phyloP scores from a whole-genome alignment of 2,113 vertebrate genomes.

The Zootoca vivipara region DNA sequence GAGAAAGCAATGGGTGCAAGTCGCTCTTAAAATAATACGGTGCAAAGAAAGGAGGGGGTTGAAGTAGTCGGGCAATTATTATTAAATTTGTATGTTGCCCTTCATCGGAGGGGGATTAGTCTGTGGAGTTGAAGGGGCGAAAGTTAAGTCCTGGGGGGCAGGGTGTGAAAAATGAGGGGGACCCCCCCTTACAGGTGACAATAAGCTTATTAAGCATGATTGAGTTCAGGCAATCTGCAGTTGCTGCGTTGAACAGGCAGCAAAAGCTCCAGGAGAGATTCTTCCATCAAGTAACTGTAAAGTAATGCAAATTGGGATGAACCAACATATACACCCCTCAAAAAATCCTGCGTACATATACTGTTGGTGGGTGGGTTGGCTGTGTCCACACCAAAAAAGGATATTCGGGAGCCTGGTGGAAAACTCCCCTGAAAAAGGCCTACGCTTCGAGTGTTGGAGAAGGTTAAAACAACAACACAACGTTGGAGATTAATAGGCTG shows the following conservation, averaged over 20 bases:
- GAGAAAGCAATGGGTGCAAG: not conserved
- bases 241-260: too few relatives aligned
- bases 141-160: too few relatives aligned
- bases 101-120: not conserved
- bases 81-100: not conserved
- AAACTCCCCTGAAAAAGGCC: not conserved
- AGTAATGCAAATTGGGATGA: not conserved
- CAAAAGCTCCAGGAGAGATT: too few relatives aligned
- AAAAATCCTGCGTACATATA: not conserved
- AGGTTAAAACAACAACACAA: too few relatives aligned
- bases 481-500: not conserved
- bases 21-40: not conserved
- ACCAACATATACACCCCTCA: not conserved
- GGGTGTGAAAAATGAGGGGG: not conserved
- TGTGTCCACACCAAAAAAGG: not conserved
- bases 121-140: not conserved
- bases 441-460: too few relatives aligned
- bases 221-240: not conserved
- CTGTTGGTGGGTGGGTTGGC: not conserved
- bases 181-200: too few relatives aligned
- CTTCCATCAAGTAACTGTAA: not conserved
- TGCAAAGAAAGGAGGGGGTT: not conserved
- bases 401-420: not conserved
- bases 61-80: not conserved
- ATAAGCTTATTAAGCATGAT: too few relatives aligned